A percentile compares a stretch with the other conserved stretches of the same genome.
phyloP scores from a whole-genome alignment of 53 echinoderm and acorn worm genomes.

The Astropecten irregularis region DNA sequence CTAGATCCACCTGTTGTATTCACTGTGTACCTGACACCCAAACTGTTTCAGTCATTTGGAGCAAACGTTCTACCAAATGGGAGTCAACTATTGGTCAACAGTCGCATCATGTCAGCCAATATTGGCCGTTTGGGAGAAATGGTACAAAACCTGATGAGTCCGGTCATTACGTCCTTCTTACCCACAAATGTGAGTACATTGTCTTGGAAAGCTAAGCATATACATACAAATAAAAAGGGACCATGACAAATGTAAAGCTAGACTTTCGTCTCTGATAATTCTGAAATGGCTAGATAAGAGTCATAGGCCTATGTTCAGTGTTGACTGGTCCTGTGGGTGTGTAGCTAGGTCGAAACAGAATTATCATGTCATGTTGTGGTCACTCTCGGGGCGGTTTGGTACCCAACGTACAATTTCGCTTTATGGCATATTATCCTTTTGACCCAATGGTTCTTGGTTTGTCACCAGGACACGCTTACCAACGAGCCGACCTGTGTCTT shows the following conservation, averaged over 20 bases:
- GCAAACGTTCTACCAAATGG: background rate
- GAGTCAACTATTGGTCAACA: background rate
- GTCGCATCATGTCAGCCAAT: slow-evolving; percentile 4
- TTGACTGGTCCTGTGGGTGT: no score
- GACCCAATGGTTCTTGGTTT: background rate
- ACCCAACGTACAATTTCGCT: background rate
- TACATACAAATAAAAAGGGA: background rate
- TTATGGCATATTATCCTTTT: background rate
- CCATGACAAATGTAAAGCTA: background rate
- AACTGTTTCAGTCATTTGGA: slow-evolving; percentile 1
- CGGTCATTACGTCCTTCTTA: slow-evolving; percentile 6
- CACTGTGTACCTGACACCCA: background rate
- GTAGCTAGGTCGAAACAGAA: no score
- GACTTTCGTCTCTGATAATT: background rate
- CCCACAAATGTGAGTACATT: background rate
- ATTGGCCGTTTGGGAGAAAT: background rate
- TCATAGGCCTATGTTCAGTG: background rate
- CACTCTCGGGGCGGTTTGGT: background rate
- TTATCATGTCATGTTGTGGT: background rate
- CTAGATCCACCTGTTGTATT: background rate
- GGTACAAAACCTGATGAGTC: background rate
- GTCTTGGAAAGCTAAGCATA: background rate
- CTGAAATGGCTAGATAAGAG: background rate
- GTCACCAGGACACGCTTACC: background rate
- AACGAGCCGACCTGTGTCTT: slow-evolving; percentile 3